Evolutionary conservation across 2,888 invertebrate genomes (phyloP), one percentile per base, ranked within the genome.

Genomic region (Caenorhabditis sp.): DNA sequence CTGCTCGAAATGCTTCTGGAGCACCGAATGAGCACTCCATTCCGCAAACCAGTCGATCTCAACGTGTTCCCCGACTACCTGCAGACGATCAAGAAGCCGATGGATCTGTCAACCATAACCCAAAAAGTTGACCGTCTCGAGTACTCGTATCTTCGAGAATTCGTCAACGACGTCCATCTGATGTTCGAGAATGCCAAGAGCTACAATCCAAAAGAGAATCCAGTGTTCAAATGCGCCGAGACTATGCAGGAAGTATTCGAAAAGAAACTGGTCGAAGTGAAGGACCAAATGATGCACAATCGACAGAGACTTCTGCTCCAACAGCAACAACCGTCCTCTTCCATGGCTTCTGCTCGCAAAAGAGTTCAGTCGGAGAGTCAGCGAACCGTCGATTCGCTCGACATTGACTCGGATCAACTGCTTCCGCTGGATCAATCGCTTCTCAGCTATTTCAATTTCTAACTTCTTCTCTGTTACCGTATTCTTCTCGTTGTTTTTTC

Each of bases 1-100:
- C 55, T 88, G 18, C 61, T 85, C 15, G 86, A 85, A 24, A 18
- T 81, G 4, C 71, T 89, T 0, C 28, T 65, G 11, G 80, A 85
- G 20, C 86, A 89, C 64, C 80, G 80, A 8, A 97, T 96, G 93
- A 96, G 97, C 20, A 97, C 97, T 97, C 98, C 98, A 22, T 98
- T 99, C 93, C 95, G 97, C 94, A 96, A 97, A 93, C 97, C 98
- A 32, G 98, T 98, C 9, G 96, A 98, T 93, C 96, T 96, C 32
- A 95, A 95, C 89, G 97, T 97, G 93, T 97, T 97, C 64, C 98
- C 98, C 9, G 97, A 97, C 92, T 98, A 98, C 93, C 97, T 97
- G 92, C 95, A 96, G 94, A 87, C 92, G 77, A 89, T 93, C 55
- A 92, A 91, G 80, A 92, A 92, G 74, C 93, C 93, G 1, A 93